Percentiles rank a stretch among this genome's conserved stretches.
These are phyloP conservation scores for Limenitis arthemis DNA, from an alignment of 2,888 invertebrate genomes.

Conservation along the genomic window DNA sequence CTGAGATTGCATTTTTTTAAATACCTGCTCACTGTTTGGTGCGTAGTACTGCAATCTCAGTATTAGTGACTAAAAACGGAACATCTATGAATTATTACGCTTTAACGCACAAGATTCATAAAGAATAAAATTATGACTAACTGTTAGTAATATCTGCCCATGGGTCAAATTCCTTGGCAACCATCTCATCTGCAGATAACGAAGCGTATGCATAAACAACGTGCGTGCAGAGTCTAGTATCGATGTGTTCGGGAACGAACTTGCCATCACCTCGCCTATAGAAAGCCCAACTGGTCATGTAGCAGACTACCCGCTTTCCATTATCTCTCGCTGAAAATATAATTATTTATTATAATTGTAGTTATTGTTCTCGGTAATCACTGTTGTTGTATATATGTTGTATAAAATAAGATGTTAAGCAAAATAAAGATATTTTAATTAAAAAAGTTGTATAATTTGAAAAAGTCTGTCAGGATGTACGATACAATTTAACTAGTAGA, in stretches of 20 bases:
- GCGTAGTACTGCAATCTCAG: too few relatives aligned
- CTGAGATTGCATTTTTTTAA: neutral
- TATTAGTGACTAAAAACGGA: too few relatives aligned
- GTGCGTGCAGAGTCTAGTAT: conserved; percentile 88
- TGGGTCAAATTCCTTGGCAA: conserved; percentile 87
- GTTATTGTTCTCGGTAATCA: neutral
- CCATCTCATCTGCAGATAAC: conserved; percentile 83
- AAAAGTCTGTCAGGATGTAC: too few relatives aligned
- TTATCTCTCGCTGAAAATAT: conserved; percentile 42
- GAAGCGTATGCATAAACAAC: conserved; percentile 92
- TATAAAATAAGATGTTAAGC: too few relatives aligned
- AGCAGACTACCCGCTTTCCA: conserved; percentile 80
- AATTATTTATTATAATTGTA: neutral
- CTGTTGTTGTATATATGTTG: neutral
- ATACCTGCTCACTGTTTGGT: too few relatives aligned
- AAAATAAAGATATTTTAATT: too few relatives aligned
- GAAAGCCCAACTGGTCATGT: conserved; percentile 91
- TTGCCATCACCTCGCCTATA: conserved; percentile 87
- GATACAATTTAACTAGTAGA: too few relatives aligned
- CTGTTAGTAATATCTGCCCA: conserved; percentile 91
- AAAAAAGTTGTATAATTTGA: too few relatives aligned
- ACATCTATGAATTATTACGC: too few relatives aligned
- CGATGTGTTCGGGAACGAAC: conserved; percentile 89
- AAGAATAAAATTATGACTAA: conserved; percentile 53
- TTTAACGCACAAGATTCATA: too few relatives aligned